Base-by-base conservation (phyloP, 2,888 invertebrate genomes). In the Lottia scabra region DNA sequence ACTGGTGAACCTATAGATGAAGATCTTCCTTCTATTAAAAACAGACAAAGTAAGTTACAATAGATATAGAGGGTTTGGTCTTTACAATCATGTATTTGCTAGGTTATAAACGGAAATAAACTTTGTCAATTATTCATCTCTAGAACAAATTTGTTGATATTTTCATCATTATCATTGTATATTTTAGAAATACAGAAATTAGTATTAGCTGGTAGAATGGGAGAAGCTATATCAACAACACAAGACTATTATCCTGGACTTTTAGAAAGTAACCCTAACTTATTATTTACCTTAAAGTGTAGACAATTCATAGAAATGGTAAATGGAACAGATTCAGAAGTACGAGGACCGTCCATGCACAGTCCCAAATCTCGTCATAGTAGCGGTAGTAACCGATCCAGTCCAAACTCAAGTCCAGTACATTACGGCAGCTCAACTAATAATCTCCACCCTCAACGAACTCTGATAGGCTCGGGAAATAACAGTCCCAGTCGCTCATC, bases 261-360 rank as follows among this genome's bases (percentile, higher is more conserved):
- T 76, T 91, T 99, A 87, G 97, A 98, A 90, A 93, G 93, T 73
- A 95, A 98, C 91, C 93, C 93, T 83, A 96, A 97, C 90, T 92
- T 99, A 84, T 92, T 96, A 89, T 98, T 99, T 91, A 94, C 96
- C 92, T 93, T 99, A 87, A 98, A 98, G 91, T 98, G 98, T 89
- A 94, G 99, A 77, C 98, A 99, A 92, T 99, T 99, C 91, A 95
- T 99, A 56, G 99, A 99, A 91, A 98, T 98, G 97, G 96, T 99
- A 67, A 89, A 89, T 70, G 90, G 89, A 15, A 87, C 88, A 26
- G 89, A 88, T 83, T 87, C 85, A 78, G 86, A 87, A 76, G 87
- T 87, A 93, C 65, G 95, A 93, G 90, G 93, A 92, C 91, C 91
- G 88, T 82, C 87, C 72, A 74, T 85, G 64, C 83, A 87, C 67